phyloP scores from a whole-genome alignment of 2,113 vertebrate species.

The Ibidorhyncha struthersii region DNA sequence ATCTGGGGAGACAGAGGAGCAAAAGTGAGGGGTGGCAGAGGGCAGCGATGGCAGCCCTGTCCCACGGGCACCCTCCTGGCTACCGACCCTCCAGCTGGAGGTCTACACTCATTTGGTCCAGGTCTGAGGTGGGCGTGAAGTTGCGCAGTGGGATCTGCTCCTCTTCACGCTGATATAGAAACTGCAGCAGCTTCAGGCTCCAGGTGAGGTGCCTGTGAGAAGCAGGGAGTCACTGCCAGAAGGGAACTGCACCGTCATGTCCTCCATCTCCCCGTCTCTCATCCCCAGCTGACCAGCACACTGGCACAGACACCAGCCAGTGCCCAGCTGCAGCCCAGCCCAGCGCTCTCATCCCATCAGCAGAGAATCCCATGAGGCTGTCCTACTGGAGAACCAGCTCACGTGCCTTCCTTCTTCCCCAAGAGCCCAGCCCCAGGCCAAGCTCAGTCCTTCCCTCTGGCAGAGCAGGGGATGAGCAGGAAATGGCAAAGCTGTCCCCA shows the following conservation, averaged over 20 bases:
- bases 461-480: background rate
- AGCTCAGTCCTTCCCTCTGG: background rate
- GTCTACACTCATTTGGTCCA: slow-evolving; percentile 91
- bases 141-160: slow-evolving; percentile 87
- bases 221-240: background rate
- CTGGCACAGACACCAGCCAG: background rate
- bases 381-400: background rate
- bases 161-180: slow-evolving; percentile 82
- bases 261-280: background rate
- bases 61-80: rapidly evolving
- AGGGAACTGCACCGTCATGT: background rate
- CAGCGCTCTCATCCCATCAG: background rate
- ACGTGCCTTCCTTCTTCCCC: background rate
- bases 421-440: background rate
- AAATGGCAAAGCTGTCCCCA: background rate
- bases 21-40: background rate
- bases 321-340: background rate
- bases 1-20: slow-evolving; percentile 74
- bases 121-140: slow-evolving; percentile 86
- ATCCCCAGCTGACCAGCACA: background rate
- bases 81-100: slow-evolving; percentile 87
- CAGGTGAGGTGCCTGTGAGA: slow-evolving; percentile 89
- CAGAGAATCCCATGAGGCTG: background rate
- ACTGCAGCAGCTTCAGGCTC: slow-evolving; percentile 91
- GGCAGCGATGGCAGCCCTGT: background rate